Evolutionary conservation across 1,140 invertebrate genomes (phyloP).

Genomic region (Bradysia coprophila): DNA sequence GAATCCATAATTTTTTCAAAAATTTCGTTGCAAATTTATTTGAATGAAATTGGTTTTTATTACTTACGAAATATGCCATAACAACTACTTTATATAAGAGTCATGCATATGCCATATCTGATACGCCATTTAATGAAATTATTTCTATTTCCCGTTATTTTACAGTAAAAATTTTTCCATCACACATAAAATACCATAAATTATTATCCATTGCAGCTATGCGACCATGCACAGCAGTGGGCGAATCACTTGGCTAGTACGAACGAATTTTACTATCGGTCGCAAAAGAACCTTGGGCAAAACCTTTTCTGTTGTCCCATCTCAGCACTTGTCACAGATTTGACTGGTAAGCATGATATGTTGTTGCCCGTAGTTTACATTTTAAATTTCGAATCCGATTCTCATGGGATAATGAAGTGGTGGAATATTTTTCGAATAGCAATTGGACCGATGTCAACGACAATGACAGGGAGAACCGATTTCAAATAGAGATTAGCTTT

Average conservation of each 20-base stretch:
- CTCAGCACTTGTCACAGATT: constrained; percentile 40
- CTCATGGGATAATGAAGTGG: neutral
- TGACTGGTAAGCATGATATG: constrained; percentile 36
- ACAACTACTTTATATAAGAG: neutral
- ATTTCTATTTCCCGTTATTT: neutral
- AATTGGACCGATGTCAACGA: neutral
- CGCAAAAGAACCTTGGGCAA: constrained; percentile 49
- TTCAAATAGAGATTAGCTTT: too few relatives aligned
- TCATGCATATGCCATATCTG: too few relatives aligned
- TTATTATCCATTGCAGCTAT: constrained; percentile 33
- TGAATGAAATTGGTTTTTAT: neutral
- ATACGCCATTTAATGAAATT: neutral
- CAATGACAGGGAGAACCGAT: too few relatives aligned
- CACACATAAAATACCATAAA: too few relatives aligned
- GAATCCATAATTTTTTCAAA: too few relatives aligned
- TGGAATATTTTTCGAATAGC: neutral
- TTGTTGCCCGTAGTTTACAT: too few relatives aligned
- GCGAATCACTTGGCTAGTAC: constrained; percentile 65
- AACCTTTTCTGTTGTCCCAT: constrained; percentile 53
- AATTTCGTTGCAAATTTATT: neutral
- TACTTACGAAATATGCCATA: neutral
- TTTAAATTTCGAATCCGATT: too few relatives aligned
- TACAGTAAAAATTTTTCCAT: neutral
- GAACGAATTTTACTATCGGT: constrained; percentile 55
- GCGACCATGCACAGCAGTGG: constrained; percentile 64